A percentile compares a stretch with the other conserved stretches of the same genome.
Evolutionary conservation across 2,888 invertebrate species (phyloP).

Genomic region (Gnatocerus cornutus): DNA sequence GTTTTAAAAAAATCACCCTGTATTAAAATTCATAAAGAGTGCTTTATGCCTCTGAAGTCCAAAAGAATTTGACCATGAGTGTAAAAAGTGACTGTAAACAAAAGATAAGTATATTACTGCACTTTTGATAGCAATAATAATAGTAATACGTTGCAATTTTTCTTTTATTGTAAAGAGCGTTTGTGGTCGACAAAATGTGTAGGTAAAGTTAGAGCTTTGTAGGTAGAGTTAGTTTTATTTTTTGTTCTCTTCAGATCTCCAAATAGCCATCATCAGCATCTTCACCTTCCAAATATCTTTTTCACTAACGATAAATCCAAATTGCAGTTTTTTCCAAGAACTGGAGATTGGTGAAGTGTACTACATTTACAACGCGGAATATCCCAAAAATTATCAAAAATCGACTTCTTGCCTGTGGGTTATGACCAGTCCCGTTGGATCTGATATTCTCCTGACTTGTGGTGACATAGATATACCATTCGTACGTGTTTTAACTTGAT

Average conservation of each 20-base stretch:
- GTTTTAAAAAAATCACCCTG: too few species aligned
- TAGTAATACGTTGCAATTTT: too few species aligned
- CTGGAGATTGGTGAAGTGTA: constrained; percentile 68
- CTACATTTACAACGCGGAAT: constrained; percentile 72
- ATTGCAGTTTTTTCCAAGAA: constrained; percentile 71
- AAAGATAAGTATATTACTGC: too few species aligned
- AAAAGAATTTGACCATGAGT: too few species aligned
- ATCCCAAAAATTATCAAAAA: constrained; percentile 70
- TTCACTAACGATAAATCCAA: constrained; percentile 62
- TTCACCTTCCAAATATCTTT: constrained; percentile 64
- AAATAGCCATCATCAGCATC: constrained; percentile 60
- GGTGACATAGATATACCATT: constrained; percentile 70
- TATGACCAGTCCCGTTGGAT: constrained; percentile 68
- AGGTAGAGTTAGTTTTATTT: too few species aligned
- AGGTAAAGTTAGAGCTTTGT: too few species aligned
- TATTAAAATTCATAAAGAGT: too few species aligned
- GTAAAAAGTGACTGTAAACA: too few species aligned
- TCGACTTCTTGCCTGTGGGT: constrained; percentile 73
- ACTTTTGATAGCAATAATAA: too few species aligned
- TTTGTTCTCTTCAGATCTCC: neutral
- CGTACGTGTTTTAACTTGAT: constrained; percentile 67
- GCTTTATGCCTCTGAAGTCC: too few species aligned
- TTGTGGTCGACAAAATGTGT: too few species aligned
- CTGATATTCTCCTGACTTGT: constrained; percentile 72
- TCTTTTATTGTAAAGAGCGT: too few species aligned